Conservation (phyloP, 2,797 vertebrate genomes). For the Gymnocypris eckloni region DNA sequence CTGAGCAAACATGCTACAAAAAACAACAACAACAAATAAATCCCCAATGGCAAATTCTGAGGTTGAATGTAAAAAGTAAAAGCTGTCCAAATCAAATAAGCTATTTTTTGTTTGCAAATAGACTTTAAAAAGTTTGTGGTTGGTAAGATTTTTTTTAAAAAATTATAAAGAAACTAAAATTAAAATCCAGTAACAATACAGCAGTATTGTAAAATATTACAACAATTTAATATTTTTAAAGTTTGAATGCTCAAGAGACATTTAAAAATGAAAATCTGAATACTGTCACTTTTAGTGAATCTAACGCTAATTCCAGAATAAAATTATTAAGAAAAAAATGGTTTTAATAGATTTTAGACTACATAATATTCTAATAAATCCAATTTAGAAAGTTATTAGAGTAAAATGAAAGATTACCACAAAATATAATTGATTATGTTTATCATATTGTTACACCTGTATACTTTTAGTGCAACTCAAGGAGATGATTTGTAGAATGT, state of each 20-base stretch:
- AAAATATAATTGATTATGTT: not conserved
- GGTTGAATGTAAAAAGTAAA: not conserved
- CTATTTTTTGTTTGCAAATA: not conserved
- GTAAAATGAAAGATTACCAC: not conserved
- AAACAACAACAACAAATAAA: not conserved
- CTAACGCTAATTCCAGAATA: not conserved
- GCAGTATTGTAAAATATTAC: not conserved
- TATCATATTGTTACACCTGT: not conserved
- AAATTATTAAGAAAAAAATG: not conserved
- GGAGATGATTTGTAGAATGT: not conserved
- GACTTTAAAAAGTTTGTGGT: not conserved
- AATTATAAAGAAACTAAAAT: not conserved
- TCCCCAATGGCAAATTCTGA: not conserved
- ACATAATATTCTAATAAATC: not conserved
- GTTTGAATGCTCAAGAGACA: not conserved
- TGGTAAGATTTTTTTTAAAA: not conserved
- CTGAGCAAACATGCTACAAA: constrained; percentile 50
- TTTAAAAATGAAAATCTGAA: not conserved
- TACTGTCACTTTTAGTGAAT: not conserved
- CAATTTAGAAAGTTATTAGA: not conserved
- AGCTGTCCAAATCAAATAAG: not conserved
- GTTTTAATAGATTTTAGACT: not conserved
- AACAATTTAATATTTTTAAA: not conserved
- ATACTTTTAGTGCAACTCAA: not conserved
- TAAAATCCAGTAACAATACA: no score